Base-by-base conservation (phyloP, 2,113 vertebrate genomes). In the Oncorhynchus masou region DNA sequence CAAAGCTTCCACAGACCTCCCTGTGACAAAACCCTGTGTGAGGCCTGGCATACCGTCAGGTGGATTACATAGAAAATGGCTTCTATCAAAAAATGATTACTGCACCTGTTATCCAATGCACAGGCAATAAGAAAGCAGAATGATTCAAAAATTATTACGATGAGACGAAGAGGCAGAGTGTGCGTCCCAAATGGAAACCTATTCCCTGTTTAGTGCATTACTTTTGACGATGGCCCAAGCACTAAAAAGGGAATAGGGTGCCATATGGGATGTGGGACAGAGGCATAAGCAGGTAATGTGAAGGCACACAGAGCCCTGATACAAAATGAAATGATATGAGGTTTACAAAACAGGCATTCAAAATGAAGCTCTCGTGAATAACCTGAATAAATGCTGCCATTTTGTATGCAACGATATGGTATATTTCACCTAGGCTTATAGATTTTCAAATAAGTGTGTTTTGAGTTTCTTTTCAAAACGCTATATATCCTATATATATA, bases 21-120 rank as follows among this genome's bases (percentile, higher is more conserved):
- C 54, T 71, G 76, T 82, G 73, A 88, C 83, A 81, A 57, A 81
- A 54, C 64, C 67, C 48, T 11, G 39, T 45, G 83, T 83, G 85
- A 87, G 78, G 68, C 79, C 79, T 85, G 79, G 85, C 83, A 86
- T 84, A 77, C 70, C 49, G 68, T 76, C 71, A 45, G 77, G 76
- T 80, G 85, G 88, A 91, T 91, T 92, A 91, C 74, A 79, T 73
- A 60, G 39, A 70, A 87, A 85, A 85, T 80, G 73, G 69, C 70
- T 90, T 86, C 78, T 67, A 87, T 90, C 82, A 84, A 73, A 84
- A 83, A 81, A 70, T 81, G 62, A 89, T 85, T 87, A 88, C 75
- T 78, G 74, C 68, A 71, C 73, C 83, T 84, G 80, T 91, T 87
- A 87, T 81, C 77, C 78, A 88, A 84, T 60, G 62, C 64, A 74